Percentiles rank a stretch among this genome's conserved stretches.
These are phyloP conservation scores for Bombus confusus DNA, from an alignment of 1,140 invertebrate genomes.

Conservation along the genomic window DNA sequence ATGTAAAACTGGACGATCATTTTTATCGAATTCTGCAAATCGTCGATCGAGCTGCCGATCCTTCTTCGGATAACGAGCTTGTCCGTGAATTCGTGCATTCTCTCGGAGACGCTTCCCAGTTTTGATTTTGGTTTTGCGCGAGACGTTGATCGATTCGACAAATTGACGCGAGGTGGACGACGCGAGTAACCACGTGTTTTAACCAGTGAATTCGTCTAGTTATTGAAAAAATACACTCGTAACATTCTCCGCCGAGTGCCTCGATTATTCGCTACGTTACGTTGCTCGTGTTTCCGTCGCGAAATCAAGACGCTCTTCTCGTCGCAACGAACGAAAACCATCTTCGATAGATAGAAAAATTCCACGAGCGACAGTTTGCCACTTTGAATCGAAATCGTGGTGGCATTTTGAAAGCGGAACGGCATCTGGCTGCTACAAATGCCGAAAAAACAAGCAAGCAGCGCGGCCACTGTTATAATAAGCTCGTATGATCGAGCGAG, in stretches of 20 bases:
- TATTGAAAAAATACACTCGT: too few relatives aligned
- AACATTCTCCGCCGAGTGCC: too few relatives aligned
- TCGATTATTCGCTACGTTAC: too few relatives aligned
- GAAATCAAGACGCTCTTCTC: not conserved
- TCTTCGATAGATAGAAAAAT: not conserved
- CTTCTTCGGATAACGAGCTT: not conserved
- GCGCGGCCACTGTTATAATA: conserved; percentile 45
- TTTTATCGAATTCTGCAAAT: conserved; percentile 35
- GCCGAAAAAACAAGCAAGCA: conserved; percentile 8
- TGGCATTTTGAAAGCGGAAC: not conserved
- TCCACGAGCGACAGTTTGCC: not conserved
- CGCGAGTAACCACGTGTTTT: too few relatives aligned
- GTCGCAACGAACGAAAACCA: not conserved
- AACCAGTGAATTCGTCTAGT: too few relatives aligned
- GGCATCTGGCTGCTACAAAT: not conserved
- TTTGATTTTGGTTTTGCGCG: not conserved
- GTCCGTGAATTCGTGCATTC: too few relatives aligned
- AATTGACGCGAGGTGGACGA: too few relatives aligned
- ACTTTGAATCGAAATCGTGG: not conserved
- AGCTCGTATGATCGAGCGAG: conserved; percentile 35
- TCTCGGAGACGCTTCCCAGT: accelerated
- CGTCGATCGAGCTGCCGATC: too few relatives aligned
- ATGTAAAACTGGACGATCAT: not conserved
- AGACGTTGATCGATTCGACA: too few relatives aligned
- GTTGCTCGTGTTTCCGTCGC: accelerated